A percentile compares a stretch with the other conserved stretches of the same genome.
Evolutionary conservation across 2,888 invertebrate genomes (phyloP).

Genomic region (Rambutsinella grinnellia): DNA sequence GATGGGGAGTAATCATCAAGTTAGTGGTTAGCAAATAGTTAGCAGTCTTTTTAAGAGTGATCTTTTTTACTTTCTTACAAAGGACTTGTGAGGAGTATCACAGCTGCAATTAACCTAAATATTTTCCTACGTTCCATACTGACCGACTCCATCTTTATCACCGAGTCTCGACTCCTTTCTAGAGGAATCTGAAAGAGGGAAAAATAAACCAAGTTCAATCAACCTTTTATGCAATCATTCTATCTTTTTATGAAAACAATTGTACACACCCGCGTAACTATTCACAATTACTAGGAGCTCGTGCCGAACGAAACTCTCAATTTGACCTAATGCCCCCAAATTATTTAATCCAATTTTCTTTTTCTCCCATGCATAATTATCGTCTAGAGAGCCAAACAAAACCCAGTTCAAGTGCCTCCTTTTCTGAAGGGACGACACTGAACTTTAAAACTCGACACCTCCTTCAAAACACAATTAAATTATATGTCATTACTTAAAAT

Average conservation of each 20-base stretch:
- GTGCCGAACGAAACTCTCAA: neutral
- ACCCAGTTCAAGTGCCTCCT: constrained; percentile 16
- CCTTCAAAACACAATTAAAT: constrained; percentile 8
- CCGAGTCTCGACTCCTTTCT: neutral
- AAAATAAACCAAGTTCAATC: too few species aligned
- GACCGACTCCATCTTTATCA: constrained; percentile 52
- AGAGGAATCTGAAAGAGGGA: neutral
- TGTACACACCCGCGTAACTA: neutral
- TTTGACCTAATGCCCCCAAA: neutral
- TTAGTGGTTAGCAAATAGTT: too few species aligned
- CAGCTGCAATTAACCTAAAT: constrained; percentile 43
- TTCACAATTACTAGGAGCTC: neutral
- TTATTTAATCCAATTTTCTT: neutral
- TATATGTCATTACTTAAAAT: constrained; percentile 5
- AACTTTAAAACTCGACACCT: neutral
- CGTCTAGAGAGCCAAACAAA: neutral
- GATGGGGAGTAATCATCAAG: too few species aligned
- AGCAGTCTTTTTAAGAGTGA: too few species aligned
- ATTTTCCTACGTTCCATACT: constrained; percentile 54
- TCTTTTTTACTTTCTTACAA: too few species aligned
- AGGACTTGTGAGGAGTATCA: constrained; percentile 57
- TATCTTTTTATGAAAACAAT: neutral
- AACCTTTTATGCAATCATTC: too few species aligned
- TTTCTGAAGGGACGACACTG: neutral
- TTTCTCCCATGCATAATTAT: neutral